Evolutionary conservation across 2,113 vertebrate species (phyloP), one percentile per base, ranked within the genome.

Genomic region (Verasper variegatus): DNA sequence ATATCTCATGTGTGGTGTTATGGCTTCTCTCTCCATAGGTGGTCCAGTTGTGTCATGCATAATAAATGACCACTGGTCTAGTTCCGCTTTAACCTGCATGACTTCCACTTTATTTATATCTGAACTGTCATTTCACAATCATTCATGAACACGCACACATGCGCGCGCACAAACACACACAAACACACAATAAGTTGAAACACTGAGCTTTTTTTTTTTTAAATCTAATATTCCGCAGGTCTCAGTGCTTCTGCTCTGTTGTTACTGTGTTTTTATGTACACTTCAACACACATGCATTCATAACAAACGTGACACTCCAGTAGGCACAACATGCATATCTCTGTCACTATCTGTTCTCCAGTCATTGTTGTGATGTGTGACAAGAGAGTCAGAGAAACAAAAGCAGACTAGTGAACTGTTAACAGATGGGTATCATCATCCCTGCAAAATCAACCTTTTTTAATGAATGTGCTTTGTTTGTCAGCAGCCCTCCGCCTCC

Each of bases 31-130:
- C 73, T 15, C 75, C 47, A 49, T 54, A 65, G 78, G 71, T 69
- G 82, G 76, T 80, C 60, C 55, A 55, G 51, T 75, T 51, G 60
- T 85, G 75, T 88, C 83, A 82, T 91, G 56, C 71, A 91, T 89
- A 70, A 91, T 89, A 74, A 83, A 91, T 86, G 69, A 73, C 23
- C 26, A 11, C n/a, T 15, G 77, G 59, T 86, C 82, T 78, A 64
- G 78, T 75, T 69, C 61, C 71, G 37, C 68, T 65, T 68, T 74
- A 86, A 82, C 85, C 82, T 86, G 80, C 59, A 1, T 78, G 80
- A 86, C 85, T 76, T 72, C 74, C 60, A 40, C 24, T 75, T 74
- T 85, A 84, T 87, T 87, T 78, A 85, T 88, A 85, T 70, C 65
- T 21, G 8, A 45, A 58, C 76, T 84, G 67, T 62, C 80, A 68